Percentiles rank a stretch among this genome's conserved stretches.
Evolutionary conservation across 2,797 vertebrate genomes (phyloP).

Genomic region (Liasis olivaceus): DNA sequence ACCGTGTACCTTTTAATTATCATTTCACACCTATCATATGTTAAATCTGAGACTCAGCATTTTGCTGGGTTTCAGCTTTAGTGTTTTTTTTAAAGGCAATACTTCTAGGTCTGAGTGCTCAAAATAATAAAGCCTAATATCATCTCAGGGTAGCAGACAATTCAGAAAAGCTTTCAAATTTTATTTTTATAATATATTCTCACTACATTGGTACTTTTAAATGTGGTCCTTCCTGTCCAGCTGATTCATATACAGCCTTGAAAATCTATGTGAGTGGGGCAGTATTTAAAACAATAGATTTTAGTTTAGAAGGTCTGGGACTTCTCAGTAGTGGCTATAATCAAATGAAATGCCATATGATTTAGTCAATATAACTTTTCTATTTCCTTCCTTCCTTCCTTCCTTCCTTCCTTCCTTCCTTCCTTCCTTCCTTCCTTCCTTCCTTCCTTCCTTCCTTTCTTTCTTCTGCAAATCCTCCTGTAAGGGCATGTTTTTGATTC

Average conservation of each 20-base stretch:
- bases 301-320: neutral
- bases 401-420: neutral
- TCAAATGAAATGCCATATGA: neutral
- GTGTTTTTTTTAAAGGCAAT: neutral
- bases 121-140: neutral
- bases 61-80: neutral
- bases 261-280: neutral
- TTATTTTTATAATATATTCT: neutral
- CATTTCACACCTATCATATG: neutral
- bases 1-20: neutral
- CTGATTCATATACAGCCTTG: neutral
- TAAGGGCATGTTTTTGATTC: neutral
- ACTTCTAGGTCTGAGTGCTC: neutral
- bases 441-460: neutral
- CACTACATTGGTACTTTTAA: neutral
- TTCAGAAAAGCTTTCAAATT: neutral
- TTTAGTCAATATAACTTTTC: neutral
- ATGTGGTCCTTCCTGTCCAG: neutral
- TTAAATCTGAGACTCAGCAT: neutral
- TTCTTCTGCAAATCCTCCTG: neutral
- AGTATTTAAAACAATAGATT: neutral
- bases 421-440: neutral
- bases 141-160: neutral
- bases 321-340: neutral
- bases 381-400: neutral